A percentile compares a stretch with the other conserved stretches of the same genome.
phyloP scores from a whole-genome alignment of 2,113 vertebrate species.

The Pseudolaguvia tuberculata region DNA sequence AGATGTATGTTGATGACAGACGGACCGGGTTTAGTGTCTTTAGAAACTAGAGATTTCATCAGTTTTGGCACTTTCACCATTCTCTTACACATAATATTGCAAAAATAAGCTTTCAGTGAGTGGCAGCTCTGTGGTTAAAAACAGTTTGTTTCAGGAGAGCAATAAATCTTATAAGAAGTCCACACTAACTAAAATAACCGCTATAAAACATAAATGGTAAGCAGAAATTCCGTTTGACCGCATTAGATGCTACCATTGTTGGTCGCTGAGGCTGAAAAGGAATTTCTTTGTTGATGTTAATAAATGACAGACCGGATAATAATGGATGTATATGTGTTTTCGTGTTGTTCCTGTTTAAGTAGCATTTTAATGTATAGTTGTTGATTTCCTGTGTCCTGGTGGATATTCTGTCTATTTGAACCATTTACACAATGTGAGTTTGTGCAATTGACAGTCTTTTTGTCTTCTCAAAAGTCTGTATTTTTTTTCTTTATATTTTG shows the following conservation, averaged over 20 bases:
- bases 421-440: background rate
- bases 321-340: background rate
- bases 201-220: background rate
- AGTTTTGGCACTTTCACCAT: background rate
- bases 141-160: background rate
- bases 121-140: background rate
- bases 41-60: background rate
- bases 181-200: background rate
- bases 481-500: background rate
- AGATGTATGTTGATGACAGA: background rate
- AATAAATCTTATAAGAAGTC: background rate
- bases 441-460: background rate
- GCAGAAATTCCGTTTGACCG: background rate
- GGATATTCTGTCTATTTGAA: background rate
- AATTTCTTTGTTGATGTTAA: background rate
- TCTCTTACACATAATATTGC: background rate
- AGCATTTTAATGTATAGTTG: background rate
- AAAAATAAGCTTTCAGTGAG: background rate
- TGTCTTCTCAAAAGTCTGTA: no score
- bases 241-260: background rate
- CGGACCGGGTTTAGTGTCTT: background rate
- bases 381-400: background rate
- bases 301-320: background rate
- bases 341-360: background rate
- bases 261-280: background rate